Percentiles rank a stretch among this genome's conserved stretches.
Evolutionary conservation across 2,888 invertebrate species (phyloP).

Genomic region (Pollenia griseotomentosa): DNA sequence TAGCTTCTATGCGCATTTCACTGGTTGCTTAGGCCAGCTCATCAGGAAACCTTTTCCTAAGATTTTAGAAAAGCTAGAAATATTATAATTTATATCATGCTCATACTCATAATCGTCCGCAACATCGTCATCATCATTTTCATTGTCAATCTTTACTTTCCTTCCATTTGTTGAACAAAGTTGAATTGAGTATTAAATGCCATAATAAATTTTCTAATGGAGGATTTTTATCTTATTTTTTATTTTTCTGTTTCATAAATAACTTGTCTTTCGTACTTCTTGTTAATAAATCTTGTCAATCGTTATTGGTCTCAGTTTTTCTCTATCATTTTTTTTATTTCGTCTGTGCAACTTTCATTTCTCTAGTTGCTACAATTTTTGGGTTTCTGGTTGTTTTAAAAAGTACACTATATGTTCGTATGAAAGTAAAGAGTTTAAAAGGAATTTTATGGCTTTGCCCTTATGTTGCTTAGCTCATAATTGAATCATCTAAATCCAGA

Average conservation of each 20-base stretch:
- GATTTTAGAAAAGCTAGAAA: too few relatives aligned
- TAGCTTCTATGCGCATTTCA: too few relatives aligned
- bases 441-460: slow-evolving; percentile 37
- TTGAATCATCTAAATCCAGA: slow-evolving; percentile 36
- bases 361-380: background rate
- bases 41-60: too few relatives aligned
- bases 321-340: background rate
- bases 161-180: background rate
- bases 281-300: slow-evolving; percentile 53
- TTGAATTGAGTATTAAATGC: slow-evolving; percentile 33
- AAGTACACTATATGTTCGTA: background rate
- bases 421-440: slow-evolving; percentile 37
- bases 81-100: slow-evolving; percentile 7
- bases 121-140: background rate
- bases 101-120: background rate
- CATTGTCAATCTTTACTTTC: background rate
- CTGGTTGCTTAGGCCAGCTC: too few relatives aligned
- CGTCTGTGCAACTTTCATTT: background rate
- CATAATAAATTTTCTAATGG: slow-evolving; percentile 54
- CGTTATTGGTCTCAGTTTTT: background rate
- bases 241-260: background rate
- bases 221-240: slow-evolving; percentile 37
- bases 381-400: background rate
- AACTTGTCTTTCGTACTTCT: slow-evolving; percentile 15
- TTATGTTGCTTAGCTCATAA: slow-evolving; percentile 34